These are phyloP conservation scores for Halcyon badia DNA, from an alignment of 2,797 vertebrate genomes.

Conservation along the genomic window DNA sequence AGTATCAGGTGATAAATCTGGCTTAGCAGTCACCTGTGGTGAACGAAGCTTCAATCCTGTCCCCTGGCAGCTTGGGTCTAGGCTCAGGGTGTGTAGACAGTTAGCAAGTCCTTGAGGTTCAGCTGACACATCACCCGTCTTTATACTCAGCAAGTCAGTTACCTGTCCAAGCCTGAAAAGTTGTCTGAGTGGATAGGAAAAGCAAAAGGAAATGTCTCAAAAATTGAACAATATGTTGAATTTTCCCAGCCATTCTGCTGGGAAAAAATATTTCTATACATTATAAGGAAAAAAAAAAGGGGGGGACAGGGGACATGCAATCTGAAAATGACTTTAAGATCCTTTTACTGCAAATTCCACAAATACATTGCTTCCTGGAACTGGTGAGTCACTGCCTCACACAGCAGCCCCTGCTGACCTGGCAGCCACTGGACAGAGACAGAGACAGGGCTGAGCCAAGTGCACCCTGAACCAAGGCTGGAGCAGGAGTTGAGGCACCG, in stretches of 20 bases:
- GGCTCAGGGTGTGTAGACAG: not conserved
- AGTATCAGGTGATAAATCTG: not conserved
- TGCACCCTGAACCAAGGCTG: accelerated
- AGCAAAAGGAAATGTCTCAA: not conserved
- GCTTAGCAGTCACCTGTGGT: not conserved
- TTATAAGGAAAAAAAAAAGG: not conserved
- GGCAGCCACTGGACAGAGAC: not conserved
- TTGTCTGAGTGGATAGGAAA: not conserved
- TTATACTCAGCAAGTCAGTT: not conserved
- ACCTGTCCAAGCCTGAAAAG: not conserved
- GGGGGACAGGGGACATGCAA: not conserved
- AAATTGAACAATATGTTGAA: not conserved
- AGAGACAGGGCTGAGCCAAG: not conserved
- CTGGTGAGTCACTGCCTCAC: not conserved
- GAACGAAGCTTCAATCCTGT: not conserved
- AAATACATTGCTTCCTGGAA: not conserved
- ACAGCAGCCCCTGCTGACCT: not conserved
- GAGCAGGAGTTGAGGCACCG: not conserved
- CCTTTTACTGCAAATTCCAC: not conserved
- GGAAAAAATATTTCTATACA: not conserved
- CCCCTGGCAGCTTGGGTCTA: not conserved
- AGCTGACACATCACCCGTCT: not conserved
- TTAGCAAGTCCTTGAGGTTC: not conserved
- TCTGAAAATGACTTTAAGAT: not conserved
- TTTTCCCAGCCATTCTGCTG: not conserved